These are phyloP conservation scores for Tetragnatha versicolor DNA, from an alignment of 1,140 invertebrate species.

Conservation along the genomic window DNA sequence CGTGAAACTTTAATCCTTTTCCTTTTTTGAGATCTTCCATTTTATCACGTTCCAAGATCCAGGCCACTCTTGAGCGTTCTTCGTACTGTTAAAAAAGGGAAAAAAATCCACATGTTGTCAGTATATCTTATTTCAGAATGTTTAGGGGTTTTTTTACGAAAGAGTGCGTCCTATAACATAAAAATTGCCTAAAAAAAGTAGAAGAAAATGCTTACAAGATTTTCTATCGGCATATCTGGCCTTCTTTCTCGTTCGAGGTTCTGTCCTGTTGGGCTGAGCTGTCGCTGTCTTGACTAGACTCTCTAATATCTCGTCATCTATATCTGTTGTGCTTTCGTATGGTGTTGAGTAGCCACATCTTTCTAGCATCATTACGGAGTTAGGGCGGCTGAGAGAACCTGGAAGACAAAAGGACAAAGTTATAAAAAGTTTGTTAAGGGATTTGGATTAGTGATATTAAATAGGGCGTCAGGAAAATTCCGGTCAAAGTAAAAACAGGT, in stretches of 20 bases:
- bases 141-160: no score
- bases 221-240: constrained; percentile 69
- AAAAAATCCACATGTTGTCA: no score
- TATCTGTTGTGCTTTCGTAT: constrained; percentile 71
- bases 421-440: background rate
- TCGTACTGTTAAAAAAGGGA: constrained; percentile 71
- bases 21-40: no score
- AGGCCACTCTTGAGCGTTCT: constrained; percentile 84
- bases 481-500: no score
- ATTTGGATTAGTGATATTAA: background rate
- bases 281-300: constrained; percentile 89
- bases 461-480: no score
- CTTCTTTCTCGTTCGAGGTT: constrained; percentile 77
- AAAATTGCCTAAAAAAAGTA: no score
- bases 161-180: no score
- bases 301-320: constrained; percentile 87
- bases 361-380: constrained; percentile 42
- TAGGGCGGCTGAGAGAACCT: constrained; percentile 31
- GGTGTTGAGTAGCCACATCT: constrained; percentile 37
- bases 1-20: no score
- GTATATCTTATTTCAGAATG: no score
- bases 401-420: background rate
- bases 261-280: constrained; percentile 74
- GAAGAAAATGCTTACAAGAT: constrained; percentile 75
- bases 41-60: constrained; percentile 68